phyloP scores from a whole-genome alignment of 2,113 vertebrate species.

The Corynorhinus townsendii region DNA sequence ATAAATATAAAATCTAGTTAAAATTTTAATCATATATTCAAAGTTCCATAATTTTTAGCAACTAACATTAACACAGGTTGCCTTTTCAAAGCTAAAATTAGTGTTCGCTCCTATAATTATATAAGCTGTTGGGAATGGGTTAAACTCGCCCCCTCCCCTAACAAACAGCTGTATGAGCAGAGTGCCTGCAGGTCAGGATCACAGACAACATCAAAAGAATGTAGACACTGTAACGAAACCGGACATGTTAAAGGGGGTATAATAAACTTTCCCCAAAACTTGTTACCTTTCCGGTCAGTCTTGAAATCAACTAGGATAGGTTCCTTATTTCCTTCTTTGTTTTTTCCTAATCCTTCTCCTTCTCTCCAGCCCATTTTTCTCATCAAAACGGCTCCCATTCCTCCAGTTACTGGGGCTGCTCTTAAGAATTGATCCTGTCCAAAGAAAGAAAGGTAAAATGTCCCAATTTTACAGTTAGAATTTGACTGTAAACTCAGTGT shows the following conservation, averaged over 20 bases:
- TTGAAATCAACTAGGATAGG: constrained; percentile 98
- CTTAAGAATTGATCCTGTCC: constrained; percentile 97
- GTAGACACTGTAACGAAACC: background rate
- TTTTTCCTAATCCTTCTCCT: constrained; percentile 95
- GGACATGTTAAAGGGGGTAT: background rate
- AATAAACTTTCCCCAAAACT: background rate
- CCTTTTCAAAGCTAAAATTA: background rate
- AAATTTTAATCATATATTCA: background rate
- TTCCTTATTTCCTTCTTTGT: constrained; percentile 95
- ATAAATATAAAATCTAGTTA: background rate
- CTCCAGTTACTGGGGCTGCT: constrained; percentile 95
- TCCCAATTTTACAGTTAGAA: constrained; percentile 76
- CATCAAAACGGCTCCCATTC: constrained; percentile 97
- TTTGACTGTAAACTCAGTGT: background rate
- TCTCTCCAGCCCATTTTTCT: constrained; percentile 99
- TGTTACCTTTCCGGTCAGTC: constrained; percentile 95
- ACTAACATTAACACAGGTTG: background rate
- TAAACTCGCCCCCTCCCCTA: background rate
- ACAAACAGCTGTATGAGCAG: background rate
- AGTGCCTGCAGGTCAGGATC: background rate
- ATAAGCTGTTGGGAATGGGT: background rate
- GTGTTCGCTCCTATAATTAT: background rate
- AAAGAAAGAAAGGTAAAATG: constrained; percentile 81
- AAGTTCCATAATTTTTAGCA: background rate
- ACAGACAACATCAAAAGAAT: background rate